Conservation (phyloP, 2,113 vertebrate species). For the Lepidothrix coronata region DNA sequence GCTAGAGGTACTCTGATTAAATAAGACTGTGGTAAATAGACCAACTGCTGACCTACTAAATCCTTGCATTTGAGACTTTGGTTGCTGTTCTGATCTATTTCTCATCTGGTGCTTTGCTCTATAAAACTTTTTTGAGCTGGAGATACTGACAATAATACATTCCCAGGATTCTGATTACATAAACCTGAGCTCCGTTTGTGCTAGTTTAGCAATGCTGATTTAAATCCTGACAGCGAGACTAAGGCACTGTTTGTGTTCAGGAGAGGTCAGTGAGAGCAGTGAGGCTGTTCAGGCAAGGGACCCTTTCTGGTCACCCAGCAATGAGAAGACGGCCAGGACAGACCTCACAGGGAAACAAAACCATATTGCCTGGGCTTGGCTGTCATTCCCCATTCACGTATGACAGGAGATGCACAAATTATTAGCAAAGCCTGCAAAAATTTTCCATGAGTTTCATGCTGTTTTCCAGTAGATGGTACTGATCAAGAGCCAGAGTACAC, state of each 20-base stretch:
- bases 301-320: neutral
- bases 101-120: slow-evolving; percentile 27
- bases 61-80: neutral
- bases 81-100: slow-evolving; percentile 31
- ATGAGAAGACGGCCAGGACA: neutral
- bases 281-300: neutral
- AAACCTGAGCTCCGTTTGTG: neutral
- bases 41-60: slow-evolving; percentile 49
- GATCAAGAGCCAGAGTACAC: slow-evolving; percentile 64
- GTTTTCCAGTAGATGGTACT: slow-evolving; percentile 52
- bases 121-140: neutral
- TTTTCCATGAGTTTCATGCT: slow-evolving; percentile 41
- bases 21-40: slow-evolving; percentile 5
- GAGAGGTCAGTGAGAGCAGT: neutral
- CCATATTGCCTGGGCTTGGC: neutral
- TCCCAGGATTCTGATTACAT: slow-evolving; percentile 36
- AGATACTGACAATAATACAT: neutral
- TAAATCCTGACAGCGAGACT: neutral
- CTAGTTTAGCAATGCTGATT: neutral
- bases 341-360: slow-evolving; percentile 3
- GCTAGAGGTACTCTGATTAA: slow-evolving; percentile 31
- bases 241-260: neutral
- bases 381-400: slow-evolving; percentile 23
- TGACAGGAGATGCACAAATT: slow-evolving; percentile 47
- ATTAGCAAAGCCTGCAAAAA: slow-evolving; percentile 47